Evolutionary conservation across 2,888 invertebrate genomes (phyloP), one percentile per base, ranked within the genome.

Genomic region (Arctia plantaginis): DNA sequence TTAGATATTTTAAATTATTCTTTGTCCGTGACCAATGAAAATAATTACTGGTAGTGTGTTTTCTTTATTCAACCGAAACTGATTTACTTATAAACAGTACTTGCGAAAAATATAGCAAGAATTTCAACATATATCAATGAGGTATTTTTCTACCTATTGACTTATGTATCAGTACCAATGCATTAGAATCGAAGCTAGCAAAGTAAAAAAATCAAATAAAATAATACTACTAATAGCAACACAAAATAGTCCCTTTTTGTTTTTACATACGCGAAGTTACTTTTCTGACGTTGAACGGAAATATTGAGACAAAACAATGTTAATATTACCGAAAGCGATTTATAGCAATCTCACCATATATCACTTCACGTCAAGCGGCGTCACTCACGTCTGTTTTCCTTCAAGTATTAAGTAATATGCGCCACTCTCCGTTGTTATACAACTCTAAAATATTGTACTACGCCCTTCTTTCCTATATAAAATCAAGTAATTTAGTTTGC

Each of bases 281-380:
- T 64, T 30, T 44, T 33, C 33, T 64, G 76, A 68, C 74, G 71
- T 73, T 73, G 77, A 76, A 76, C 66, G 76, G 74, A 76, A 79
- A 77, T 76, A 77, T 83, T 71, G 80, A 75, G 69, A 75, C 77
- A 75, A 75, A 85, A 81, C 85, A 85, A 85, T 83, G 82, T 80
- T 80, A 85, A 83, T 83, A 80, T 76, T 85, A 78, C 72, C 76
- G 77, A 75, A 81, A 80, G 69, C 85, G 69, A 81, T 83, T 83
- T 85, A 81, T 81, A 77, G 77, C 78, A 78, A 83, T 81, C 79
- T 78, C 78, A 39, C 66, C 44, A 72, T 70, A 81, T 76, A 79
- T 75, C 80, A 85, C 77, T 84, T 77, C 76, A 80, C 80, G 80
- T 81, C 87, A 81, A 80, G 79, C 72, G 65, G 71, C 74, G 85